phyloP scores from a whole-genome alignment of 2,888 invertebrate genomes.

The Eurytoma californica region DNA sequence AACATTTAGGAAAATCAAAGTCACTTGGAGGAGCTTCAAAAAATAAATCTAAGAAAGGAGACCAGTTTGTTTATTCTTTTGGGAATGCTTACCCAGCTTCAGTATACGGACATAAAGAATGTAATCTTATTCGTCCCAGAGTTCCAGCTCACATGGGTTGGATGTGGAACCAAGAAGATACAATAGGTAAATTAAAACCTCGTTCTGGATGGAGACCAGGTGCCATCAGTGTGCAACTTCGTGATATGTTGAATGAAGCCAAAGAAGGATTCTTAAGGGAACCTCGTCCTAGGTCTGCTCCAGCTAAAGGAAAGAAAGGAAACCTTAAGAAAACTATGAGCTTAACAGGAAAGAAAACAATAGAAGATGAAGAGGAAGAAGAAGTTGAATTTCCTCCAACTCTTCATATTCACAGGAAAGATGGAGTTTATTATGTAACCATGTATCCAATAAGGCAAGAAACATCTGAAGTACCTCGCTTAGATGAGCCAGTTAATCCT shows the following conservation, averaged over 20 bases:
- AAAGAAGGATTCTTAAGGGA: constrained; percentile 58
- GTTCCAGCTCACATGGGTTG: constrained; percentile 72
- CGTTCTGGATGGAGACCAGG: constrained; percentile 71
- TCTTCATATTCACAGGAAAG: constrained; percentile 69
- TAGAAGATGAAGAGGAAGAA: constrained; percentile 58
- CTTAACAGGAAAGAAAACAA: constrained; percentile 55
- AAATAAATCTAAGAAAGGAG: constrained; percentile 21
- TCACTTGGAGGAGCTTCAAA: constrained; percentile 48
- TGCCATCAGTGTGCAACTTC: constrained; percentile 63
- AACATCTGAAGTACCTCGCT: constrained; percentile 58
- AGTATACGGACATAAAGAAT: constrained; percentile 67
- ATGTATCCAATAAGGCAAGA: constrained; percentile 73
- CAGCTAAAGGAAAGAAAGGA: constrained; percentile 43
- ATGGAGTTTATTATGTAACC: constrained; percentile 72
- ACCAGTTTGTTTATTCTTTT: constrained; percentile 65
- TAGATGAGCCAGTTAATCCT: constrained; percentile 70
- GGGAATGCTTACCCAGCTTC: constrained; percentile 66
- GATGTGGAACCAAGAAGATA: constrained; percentile 67
- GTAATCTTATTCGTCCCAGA: constrained; percentile 62
- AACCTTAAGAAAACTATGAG: constrained; percentile 53
- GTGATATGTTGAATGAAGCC: constrained; percentile 61
- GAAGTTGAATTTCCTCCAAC: constrained; percentile 68
- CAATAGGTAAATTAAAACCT: constrained; percentile 53
- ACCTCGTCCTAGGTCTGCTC: constrained; percentile 54
- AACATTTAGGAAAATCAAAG: not conserved